A percentile compares a stretch with the other conserved stretches of the same genome.
Evolutionary conservation across 92 coral and sea anemone genomes (phyloP).

Genomic region (Palythoa caribaeorum): DNA sequence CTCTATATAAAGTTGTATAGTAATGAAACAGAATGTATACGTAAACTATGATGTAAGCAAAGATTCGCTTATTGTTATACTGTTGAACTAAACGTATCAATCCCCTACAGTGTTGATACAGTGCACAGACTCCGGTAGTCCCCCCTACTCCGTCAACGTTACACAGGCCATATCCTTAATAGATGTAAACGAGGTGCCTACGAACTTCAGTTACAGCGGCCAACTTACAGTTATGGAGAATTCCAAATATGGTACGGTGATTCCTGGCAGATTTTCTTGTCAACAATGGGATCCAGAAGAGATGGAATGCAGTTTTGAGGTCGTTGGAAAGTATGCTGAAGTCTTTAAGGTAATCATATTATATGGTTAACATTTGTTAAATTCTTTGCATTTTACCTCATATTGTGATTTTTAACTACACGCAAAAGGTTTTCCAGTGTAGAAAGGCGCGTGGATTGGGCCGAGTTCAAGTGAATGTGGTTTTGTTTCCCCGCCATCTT

Average conservation of each 20-base stretch:
- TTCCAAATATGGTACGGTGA: conserved; percentile 57
- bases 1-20: too few species aligned
- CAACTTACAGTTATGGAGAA: conserved; percentile 65
- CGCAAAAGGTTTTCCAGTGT: too few species aligned
- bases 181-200: conserved; percentile 90
- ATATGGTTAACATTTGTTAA: not conserved
- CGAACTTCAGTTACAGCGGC: conserved; percentile 71
- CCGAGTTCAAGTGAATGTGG: too few species aligned
- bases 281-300: conserved; percentile 82
- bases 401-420: too few species aligned
- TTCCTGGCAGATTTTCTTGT: conserved; percentile 76
- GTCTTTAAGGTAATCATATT: conserved; percentile 75
- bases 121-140: conserved; percentile 82
- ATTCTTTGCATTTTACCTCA: too few species aligned
- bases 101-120: conserved; percentile 63
- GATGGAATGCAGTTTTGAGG: conserved; percentile 69
- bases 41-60: too few species aligned
- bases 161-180: conserved; percentile 62
- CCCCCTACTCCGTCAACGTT: conserved; percentile 66
- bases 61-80: too few species aligned
- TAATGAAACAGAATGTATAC: too few species aligned
- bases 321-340: conserved; percentile 75
- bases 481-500: too few species aligned
- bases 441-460: too few species aligned
- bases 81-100: not conserved